Conservation (phyloP, 2,113 vertebrate species). For the Pterocles burchelli region DNA sequence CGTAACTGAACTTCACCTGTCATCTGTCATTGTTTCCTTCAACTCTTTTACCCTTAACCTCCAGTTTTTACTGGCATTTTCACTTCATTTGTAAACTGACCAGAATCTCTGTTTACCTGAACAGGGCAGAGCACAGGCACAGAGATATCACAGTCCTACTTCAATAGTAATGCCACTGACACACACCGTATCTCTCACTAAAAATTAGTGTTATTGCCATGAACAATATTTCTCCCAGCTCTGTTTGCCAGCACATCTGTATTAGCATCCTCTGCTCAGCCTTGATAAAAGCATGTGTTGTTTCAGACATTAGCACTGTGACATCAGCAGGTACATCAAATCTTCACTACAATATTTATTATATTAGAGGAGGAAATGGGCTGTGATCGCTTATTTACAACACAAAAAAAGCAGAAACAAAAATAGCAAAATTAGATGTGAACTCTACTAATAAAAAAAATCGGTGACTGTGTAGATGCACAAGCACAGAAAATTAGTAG, state of each 20-base stretch:
- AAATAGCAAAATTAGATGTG: background rate
- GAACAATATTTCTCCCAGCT: background rate
- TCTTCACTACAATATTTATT: background rate
- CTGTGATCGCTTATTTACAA: background rate
- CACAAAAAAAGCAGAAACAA: background rate
- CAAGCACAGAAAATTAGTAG: background rate
- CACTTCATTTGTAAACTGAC: background rate
- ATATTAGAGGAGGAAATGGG: constrained; percentile 9
- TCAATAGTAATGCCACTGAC: background rate
- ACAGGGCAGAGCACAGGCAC: background rate
- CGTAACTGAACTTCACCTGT: background rate
- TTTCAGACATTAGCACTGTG: background rate
- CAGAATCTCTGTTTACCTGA: background rate
- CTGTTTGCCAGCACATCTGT: background rate
- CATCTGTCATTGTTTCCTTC: background rate
- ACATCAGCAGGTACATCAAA: background rate
- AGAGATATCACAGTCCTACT: background rate
- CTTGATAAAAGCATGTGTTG: background rate
- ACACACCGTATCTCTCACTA: background rate
- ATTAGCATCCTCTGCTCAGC: background rate
- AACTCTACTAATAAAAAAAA: background rate
- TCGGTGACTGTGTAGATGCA: background rate
- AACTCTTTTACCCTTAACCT: background rate
- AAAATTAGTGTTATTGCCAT: background rate
- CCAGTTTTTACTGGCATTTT: background rate